phyloP scores from a whole-genome alignment of 1,140 invertebrate genomes.

The Microvelia longipes region DNA sequence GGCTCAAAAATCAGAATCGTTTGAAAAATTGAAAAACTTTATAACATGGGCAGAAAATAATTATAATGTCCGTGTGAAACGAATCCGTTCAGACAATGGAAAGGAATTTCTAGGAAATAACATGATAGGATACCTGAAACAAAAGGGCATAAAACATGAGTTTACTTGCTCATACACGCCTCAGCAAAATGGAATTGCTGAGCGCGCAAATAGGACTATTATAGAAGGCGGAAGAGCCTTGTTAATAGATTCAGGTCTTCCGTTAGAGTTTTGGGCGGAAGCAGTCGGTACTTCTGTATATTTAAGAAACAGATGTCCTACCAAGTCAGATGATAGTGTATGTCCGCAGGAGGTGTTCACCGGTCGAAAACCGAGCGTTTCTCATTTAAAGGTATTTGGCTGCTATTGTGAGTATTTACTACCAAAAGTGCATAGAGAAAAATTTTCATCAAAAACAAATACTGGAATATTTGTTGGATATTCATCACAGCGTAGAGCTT shows the following conservation, averaged over 20 bases:
- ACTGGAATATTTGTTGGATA: conserved; percentile 1
- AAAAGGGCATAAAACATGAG: conserved; percentile 19
- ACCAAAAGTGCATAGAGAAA: conserved; percentile 17
- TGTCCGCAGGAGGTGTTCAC: conserved; percentile 26
- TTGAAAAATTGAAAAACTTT: conserved; percentile 23
- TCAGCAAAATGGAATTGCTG: conserved; percentile 29
- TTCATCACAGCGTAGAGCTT: not conserved
- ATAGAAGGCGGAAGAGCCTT: conserved; percentile 25
- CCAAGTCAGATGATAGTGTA: conserved; percentile 6
- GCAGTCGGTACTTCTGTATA: conserved; percentile 21
- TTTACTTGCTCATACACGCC: conserved; percentile 25
- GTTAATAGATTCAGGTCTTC: conserved; percentile 19
- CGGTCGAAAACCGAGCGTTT: conserved; percentile 21
- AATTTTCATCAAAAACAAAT: conserved; percentile 6
- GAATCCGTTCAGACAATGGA: conserved; percentile 24
- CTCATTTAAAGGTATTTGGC: conserved; percentile 26
- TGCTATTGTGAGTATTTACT: conserved; percentile 21
- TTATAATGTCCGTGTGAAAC: conserved; percentile 16
- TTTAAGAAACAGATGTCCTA: conserved; percentile 22
- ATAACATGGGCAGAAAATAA: conserved; percentile 17
- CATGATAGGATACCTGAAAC: conserved; percentile 1
- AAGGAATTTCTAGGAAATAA: conserved; percentile 21
- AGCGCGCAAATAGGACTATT: conserved; percentile 29
- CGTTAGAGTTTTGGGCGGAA: conserved; percentile 25
- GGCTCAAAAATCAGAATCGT: conserved; percentile 23